Evolutionary conservation across 2,888 invertebrate species (phyloP), one percentile per base, ranked within the genome.

Genomic region (Epistrophe eligans): DNA sequence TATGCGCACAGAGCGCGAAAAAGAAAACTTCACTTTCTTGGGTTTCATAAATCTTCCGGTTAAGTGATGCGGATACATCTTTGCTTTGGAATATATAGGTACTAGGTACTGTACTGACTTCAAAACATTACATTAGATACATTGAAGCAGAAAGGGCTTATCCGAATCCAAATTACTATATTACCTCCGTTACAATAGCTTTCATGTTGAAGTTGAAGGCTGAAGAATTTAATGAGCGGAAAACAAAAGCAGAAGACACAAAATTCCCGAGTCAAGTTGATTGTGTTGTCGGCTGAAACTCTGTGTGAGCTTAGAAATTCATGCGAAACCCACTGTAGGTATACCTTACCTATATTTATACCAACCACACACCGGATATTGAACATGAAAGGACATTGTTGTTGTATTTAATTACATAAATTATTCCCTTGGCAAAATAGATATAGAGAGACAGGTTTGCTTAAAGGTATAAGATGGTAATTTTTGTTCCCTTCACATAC

Each of bases 221-320:
- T 48, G 62, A 43, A 79, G 70, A 71, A 71, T 79, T 79, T 79
- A 79, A 79, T 84, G 84, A 79, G 79, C 64, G 58, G 64, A 79
- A 84, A 76, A 79, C 57, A 64, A 76, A 76, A 79, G 57, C 64
- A 66, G 52, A 84, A 79, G 57, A 71, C 70, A 79, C 72, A 74
- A 45, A 73, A 60, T 67, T 66, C 32, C 48, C 57, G 62, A 67
- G 64, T 77, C 79, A 40, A 62, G 67, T 83, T 77, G 73, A 79
- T 79, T 48, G 32, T 28, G 3, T 24, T 24, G 32, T 52, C 24
- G 24, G 24, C 52, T 52, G 52, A 19, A 52, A 15, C 32, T 17
- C 32, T 17, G 28, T 35, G 35, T 48, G 7, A 48, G n/a, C 32
- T 32, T 8, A 17, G 35, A 35, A 11, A 66, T 45, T 13, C 17